Conservation (phyloP, 2,888 invertebrate genomes). For the Spilosoma lubricipeda region DNA sequence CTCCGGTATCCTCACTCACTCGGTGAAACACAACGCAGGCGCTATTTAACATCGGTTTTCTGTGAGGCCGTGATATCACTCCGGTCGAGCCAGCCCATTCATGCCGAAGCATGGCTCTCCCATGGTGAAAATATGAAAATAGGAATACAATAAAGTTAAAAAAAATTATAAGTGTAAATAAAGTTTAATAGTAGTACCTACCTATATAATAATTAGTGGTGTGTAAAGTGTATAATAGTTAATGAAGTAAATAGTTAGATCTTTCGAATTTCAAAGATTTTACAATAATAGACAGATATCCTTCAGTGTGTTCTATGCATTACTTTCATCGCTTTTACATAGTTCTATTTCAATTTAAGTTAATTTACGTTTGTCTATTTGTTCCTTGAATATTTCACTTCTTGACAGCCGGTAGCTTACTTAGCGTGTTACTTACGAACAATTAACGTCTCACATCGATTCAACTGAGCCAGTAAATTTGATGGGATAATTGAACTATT, state of each 20-base stretch:
- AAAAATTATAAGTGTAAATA: too few relatives aligned
- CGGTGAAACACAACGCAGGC: too few relatives aligned
- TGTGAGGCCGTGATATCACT: too few relatives aligned
- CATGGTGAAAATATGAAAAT: too few relatives aligned
- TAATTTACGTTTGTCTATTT: constrained; percentile 54
- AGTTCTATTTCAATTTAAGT: constrained; percentile 57
- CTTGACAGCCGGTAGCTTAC: constrained; percentile 54
- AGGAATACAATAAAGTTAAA: too few relatives aligned
- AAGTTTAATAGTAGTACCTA: too few relatives aligned
- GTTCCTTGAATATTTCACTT: constrained; percentile 36
- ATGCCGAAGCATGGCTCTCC: too few relatives aligned
- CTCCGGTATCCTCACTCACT: too few relatives aligned
- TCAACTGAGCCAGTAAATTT: constrained; percentile 44
- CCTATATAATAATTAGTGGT: too few relatives aligned
- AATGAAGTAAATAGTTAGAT: not conserved
- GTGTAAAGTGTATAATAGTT: too few relatives aligned
- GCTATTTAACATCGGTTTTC: too few relatives aligned
- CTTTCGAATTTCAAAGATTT: not conserved
- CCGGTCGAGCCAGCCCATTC: too few relatives aligned
- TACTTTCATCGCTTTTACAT: not conserved
- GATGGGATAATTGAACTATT: constrained; percentile 57
- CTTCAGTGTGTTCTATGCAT: not conserved
- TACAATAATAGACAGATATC: not conserved
- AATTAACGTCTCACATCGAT: constrained; percentile 62
- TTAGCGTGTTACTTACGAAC: constrained; percentile 80